Percentiles rank a stretch among this genome's conserved stretches.
Evolutionary conservation across 2,113 vertebrate species (phyloP).

Genomic region (Sakesphorus luctuosus): DNA sequence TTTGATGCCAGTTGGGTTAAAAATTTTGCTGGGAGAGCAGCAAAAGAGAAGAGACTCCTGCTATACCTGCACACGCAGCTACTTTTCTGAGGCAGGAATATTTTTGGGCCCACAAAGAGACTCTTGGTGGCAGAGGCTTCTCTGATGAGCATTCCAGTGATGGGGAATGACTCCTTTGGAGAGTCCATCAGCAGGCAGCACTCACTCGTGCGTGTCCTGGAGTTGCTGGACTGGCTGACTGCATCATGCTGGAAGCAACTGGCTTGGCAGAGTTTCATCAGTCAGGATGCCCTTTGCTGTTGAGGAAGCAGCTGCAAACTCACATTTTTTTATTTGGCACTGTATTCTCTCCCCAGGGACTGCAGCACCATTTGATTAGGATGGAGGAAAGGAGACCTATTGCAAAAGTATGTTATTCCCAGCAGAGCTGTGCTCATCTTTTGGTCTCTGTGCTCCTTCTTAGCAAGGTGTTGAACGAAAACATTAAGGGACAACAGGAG

Average conservation of each 20-base stretch:
- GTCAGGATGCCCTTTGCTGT: conserved; percentile 44
- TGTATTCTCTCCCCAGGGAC: conserved; percentile 6
- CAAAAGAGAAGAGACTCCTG: not conserved
- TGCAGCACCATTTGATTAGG: conserved; percentile 40
- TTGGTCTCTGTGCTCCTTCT: not conserved
- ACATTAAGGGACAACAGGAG: not conserved
- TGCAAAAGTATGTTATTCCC: not conserved
- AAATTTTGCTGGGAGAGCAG: not conserved
- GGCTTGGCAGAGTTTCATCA: conserved; percentile 43
- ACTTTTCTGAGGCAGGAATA: not conserved
- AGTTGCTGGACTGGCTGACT: not conserved
- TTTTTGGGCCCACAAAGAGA: not conserved
- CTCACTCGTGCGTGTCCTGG: not conserved
- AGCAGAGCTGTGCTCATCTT: not conserved
- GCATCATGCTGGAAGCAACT: not conserved
- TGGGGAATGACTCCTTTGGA: not conserved
- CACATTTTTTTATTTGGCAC: conserved; percentile 49
- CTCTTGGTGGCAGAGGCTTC: not conserved
- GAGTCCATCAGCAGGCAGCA: not conserved
- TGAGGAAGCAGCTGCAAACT: conserved; percentile 56
- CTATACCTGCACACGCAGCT: not conserved
- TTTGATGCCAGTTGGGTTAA: not conserved
- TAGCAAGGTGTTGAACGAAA: not conserved
- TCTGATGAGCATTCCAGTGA: not conserved
- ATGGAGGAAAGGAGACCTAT: not conserved